Evolutionary conservation across 2,888 invertebrate species (phyloP).

Genomic region (Drosophila seclusa): DNA sequence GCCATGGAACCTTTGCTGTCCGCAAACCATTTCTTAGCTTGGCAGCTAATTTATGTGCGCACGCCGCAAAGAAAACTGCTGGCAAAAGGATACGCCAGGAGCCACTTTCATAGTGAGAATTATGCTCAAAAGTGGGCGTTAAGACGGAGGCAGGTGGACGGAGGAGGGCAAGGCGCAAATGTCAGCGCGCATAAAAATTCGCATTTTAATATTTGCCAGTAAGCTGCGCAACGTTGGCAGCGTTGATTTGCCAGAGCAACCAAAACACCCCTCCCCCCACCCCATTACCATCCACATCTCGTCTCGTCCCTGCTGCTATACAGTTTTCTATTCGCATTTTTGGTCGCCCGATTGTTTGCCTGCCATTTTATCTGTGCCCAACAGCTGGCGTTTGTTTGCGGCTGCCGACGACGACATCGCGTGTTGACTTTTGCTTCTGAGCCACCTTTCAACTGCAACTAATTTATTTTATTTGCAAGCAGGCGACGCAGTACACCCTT

Average conservation of each 20-base stretch:
- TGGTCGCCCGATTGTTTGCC: slow-evolving; percentile 64
- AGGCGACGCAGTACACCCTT: slow-evolving; percentile 30
- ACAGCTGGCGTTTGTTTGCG: slow-evolving; percentile 81
- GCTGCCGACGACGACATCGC: slow-evolving; percentile 70
- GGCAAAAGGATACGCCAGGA: slow-evolving; percentile 53
- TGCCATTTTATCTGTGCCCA: slow-evolving; percentile 76
- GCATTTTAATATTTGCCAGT: slow-evolving; percentile 81
- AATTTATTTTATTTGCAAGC: slow-evolving; percentile 80
- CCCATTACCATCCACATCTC: neutral
- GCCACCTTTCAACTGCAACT: slow-evolving; percentile 80
- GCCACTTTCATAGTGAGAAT: slow-evolving; percentile 66
- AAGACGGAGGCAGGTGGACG: neutral
- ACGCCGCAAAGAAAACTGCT: slow-evolving; percentile 72
- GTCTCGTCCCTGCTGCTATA: neutral
- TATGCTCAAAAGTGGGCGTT: slow-evolving; percentile 48
- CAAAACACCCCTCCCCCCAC: neutral
- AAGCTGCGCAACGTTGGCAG: slow-evolving; percentile 72
- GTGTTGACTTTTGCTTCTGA: slow-evolving; percentile 79
- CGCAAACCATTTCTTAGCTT: slow-evolving; percentile 75
- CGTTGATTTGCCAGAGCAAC: slow-evolving; percentile 64
- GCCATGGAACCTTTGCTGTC: slow-evolving; percentile 65
- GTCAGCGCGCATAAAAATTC: slow-evolving; percentile 81
- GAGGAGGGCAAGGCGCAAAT: slow-evolving; percentile 56
- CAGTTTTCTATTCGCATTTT: slow-evolving; percentile 31
- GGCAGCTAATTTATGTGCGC: slow-evolving; percentile 81